Conservation (phyloP, 2,888 invertebrate species). For the Smittia aterrima region DNA sequence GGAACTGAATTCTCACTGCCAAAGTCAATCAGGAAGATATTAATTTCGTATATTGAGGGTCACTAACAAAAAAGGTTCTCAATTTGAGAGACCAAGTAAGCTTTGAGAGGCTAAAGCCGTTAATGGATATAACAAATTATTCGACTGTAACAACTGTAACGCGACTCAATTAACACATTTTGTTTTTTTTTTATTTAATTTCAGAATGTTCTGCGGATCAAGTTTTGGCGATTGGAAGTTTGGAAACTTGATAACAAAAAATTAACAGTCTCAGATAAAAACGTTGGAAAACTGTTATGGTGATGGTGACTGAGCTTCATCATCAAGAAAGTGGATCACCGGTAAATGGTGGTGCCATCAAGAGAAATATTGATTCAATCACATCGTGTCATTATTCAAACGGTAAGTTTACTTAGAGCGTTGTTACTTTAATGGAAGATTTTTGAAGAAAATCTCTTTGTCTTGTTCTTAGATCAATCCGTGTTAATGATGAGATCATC, state of each 20-base stretch:
- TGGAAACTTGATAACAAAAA: neutral
- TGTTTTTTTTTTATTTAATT: neutral
- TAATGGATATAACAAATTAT: neutral
- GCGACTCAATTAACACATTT: conserved; percentile 12
- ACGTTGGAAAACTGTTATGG: conserved; percentile 25
- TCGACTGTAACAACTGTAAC: neutral
- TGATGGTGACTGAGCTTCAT: conserved; percentile 34
- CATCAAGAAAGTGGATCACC: conserved; percentile 40
- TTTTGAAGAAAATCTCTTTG: neutral
- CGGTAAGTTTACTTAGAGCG: conserved; percentile 18
- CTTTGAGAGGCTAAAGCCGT: too few species aligned
- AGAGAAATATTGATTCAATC: conserved; percentile 35
- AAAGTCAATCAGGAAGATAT: neutral
- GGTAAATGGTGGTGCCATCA: conserved; percentile 28
- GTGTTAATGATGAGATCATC: conserved; percentile 31
- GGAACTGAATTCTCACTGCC: neutral
- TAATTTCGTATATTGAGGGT: neutral
- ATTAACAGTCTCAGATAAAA: neutral
- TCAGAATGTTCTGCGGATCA: conserved; percentile 10
- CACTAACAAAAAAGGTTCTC: neutral
- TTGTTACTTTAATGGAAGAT: too few species aligned
- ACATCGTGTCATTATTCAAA: conserved; percentile 35
- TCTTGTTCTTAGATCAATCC: conserved; percentile 10
- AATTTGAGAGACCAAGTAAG: neutral
- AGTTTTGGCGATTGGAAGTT: neutral